A percentile compares a stretch with the other conserved stretches of the same genome.
Conservation (phyloP, 2,888 invertebrate genomes). For the Congeria kusceri region DNA sequence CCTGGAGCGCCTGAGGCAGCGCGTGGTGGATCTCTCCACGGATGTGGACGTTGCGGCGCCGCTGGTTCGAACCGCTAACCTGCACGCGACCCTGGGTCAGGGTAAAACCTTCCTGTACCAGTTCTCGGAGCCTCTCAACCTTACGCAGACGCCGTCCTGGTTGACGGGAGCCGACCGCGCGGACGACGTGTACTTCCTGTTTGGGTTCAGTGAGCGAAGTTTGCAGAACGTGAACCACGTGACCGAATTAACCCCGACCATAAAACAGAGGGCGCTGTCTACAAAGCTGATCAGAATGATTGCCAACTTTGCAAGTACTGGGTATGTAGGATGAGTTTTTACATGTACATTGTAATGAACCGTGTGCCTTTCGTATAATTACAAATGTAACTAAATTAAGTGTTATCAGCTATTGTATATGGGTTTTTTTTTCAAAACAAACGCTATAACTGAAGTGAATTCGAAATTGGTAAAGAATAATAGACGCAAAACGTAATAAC, state of each 20-base stretch:
- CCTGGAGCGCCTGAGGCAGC: slow-evolving; percentile 12
- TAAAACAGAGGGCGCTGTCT: slow-evolving; percentile 15
- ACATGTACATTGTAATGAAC: no score
- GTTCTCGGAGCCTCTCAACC: slow-evolving; percentile 37
- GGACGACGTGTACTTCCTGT: slow-evolving; percentile 44
- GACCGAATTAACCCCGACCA: slow-evolving; percentile 20
- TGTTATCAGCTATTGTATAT: no score
- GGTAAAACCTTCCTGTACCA: slow-evolving; percentile 48
- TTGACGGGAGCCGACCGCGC: slow-evolving; percentile 47
- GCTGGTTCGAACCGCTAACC: slow-evolving; percentile 35
- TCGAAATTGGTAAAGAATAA: no score
- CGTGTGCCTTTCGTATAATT: no score
- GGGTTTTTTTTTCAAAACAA: no score
- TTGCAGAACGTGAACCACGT: slow-evolving; percentile 33
- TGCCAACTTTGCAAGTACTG: slow-evolving; percentile 48
- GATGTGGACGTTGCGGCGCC: slow-evolving; percentile 51
- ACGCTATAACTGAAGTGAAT: no score
- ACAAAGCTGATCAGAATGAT: slow-evolving; percentile 32
- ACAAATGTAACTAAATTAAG: no score
- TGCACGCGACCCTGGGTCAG: slow-evolving; percentile 5
- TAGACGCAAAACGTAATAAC: no score
- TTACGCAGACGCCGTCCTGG: slow-evolving; percentile 34
- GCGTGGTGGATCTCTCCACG: slow-evolving; percentile 38
- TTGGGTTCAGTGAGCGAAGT: slow-evolving; percentile 45
- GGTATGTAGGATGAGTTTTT: slow-evolving; percentile 29